Evolutionary conservation across 2,113 vertebrate species (phyloP), one percentile per base, ranked within the genome.

Genomic region (Laterallus jamaicensis): DNA sequence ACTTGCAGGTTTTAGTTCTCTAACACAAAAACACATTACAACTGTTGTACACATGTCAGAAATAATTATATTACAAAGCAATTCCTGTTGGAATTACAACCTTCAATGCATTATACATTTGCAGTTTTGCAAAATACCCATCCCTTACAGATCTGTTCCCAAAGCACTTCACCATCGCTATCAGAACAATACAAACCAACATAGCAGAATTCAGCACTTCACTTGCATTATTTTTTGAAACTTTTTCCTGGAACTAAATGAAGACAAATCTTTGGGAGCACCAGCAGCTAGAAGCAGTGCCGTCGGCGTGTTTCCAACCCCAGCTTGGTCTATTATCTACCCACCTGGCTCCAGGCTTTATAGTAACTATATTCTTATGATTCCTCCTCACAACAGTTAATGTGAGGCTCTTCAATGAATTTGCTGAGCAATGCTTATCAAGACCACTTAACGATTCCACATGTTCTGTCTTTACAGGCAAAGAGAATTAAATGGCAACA

Each of bases 31-130:
- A 29, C 11, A 31, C 17, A 52, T 47, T 28, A 63, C 5, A 69
- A 66, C 9, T 9, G 76, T 16, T 28, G 37, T 0, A 66, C 8
- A 4, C 6, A 55, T 59, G 62, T 67, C 44, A 88, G 44, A 69
- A 92, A n/a, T 31, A 76, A 58, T 40, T 47, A 15, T 5, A 64
- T 28, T 5, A 9, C 18, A 11, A 59, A 88, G 42, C 54, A n/a
- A 40, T 0, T 10, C 78, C 49, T 49, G 32, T 40, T 32, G 52
- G 13, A 70, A 35, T 68, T 39, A 68, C 1, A 2, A 69, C 64
- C 31, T 68, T 63, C 1, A 2, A 52, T 8, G 8, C 10, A 25
- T 58, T 15, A 26, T 2, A 0, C 11, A 75, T 18, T 22, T 75
- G 35, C 55, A 63, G 66, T 29, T 83, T 42, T 75, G 56, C 20